Conservation (phyloP, 1,140 invertebrate species). For the Metopolophium dirhodum region DNA sequence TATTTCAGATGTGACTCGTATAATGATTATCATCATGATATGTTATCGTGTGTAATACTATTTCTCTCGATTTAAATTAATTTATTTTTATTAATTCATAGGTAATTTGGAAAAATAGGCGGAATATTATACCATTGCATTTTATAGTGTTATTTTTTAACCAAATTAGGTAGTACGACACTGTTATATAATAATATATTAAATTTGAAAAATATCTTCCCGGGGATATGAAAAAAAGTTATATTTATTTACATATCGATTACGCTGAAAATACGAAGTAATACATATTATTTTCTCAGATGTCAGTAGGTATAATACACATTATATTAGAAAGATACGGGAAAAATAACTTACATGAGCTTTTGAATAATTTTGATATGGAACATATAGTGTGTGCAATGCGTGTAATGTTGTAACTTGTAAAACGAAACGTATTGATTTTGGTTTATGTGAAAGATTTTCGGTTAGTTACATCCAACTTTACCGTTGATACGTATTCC, state of each 20-base stretch:
- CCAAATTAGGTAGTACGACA: not conserved
- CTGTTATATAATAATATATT: not conserved
- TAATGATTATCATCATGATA: not conserved
- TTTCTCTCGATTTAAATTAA: not conserved
- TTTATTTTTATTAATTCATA: not conserved
- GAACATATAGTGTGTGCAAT: not conserved
- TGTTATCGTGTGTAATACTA: not conserved
- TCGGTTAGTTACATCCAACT: not conserved
- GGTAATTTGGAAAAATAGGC: not conserved
- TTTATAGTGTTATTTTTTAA: not conserved
- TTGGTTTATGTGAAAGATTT: slow-evolving; percentile 9
- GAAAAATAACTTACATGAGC: not conserved
- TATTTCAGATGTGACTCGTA: not conserved
- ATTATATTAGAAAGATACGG: not conserved
- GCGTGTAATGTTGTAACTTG: not conserved
- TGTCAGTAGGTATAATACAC: not conserved
- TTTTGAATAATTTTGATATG: not conserved
- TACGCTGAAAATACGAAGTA: not conserved
- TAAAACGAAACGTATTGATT: slow-evolving; percentile 21
- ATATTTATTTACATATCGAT: not conserved
- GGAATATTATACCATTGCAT: not conserved
- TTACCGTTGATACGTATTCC: not conserved
- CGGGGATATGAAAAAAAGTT: not conserved
- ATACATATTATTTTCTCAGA: not conserved
- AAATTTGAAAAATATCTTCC: not conserved